These are phyloP conservation scores for western clawed frog (Xenopus tropicalis) DNA, from an alignment of 2,113 vertebrate genomes.

Conservation along the genomic window UCB_Xtro_10.0 CM004446.2:151717501-151718000, in stretches of 20 bases:
- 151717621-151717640: constrained; percentile 99
- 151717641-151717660: constrained; percentile 99
- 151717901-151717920: too few relatives aligned
- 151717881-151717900: too few relatives aligned
- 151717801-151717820: background rate
- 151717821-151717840: too few relatives aligned
- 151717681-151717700: constrained; percentile 99
- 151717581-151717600: constrained; percentile 92
- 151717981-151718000: too few relatives aligned
- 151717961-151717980: too few relatives aligned
- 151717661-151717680: constrained; percentile 96
- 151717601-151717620: constrained; percentile 88
- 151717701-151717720: constrained; percentile 97
- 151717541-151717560: constrained; percentile 69
- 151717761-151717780: constrained; percentile 99
- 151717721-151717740: constrained; percentile 96
- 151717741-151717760: constrained; percentile 99
- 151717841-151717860: too few relatives aligned
- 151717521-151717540: constrained; percentile 63
- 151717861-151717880: too few relatives aligned
- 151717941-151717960: too few relatives aligned
- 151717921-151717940: too few relatives aligned
- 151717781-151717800: constrained; percentile 78
- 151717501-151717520: constrained; percentile 49
- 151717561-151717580: constrained; percentile 69